Evolutionary conservation across 2,113 vertebrate species (phyloP).

Genomic region (Tapirus terrestris): DNA sequence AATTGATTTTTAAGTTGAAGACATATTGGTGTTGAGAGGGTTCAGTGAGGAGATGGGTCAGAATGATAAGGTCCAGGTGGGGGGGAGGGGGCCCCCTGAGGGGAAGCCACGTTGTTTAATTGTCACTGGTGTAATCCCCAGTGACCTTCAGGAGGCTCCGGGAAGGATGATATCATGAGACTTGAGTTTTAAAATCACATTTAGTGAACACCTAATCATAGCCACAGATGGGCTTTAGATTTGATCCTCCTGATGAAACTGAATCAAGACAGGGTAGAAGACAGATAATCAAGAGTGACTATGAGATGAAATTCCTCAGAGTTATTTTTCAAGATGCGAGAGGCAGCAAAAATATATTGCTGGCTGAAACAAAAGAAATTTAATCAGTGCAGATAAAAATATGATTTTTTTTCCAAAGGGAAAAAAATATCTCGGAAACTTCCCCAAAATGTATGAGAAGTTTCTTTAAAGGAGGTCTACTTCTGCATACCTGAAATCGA

Average conservation of each 20-base stretch:
- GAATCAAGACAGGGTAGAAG: conserved; percentile 73
- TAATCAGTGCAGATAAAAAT: conserved; percentile 72
- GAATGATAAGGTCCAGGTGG: background rate
- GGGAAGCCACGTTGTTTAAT: conserved; percentile 20
- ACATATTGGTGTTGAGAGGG: conserved; percentile 67
- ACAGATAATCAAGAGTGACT: conserved; percentile 73
- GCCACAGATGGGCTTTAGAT: conserved; percentile 73
- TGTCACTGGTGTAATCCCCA: background rate
- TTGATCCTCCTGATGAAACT: conserved; percentile 76
- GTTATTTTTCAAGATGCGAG: conserved; percentile 75
- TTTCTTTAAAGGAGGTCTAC: background rate
- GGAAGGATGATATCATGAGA: conserved; percentile 64
- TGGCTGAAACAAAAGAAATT: conserved; percentile 78
- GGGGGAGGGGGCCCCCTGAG: background rate
- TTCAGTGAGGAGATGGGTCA: conserved; percentile 65
- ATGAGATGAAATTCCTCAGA: conserved; percentile 75
- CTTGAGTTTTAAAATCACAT: conserved; percentile 73
- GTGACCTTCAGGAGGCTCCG: conserved; percentile 54
- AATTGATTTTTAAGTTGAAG: conserved; percentile 78
- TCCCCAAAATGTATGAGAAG: conserved; percentile 12
- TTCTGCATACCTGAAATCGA: background rate
- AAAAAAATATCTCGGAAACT: conserved; percentile 27
- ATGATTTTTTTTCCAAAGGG: background rate
- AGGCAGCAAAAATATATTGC: conserved; percentile 74
- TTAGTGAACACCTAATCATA: conserved; percentile 75